Evolutionary conservation across 2,113 vertebrate genomes (phyloP).

Genomic region (Chunga burmeisteri): DNA sequence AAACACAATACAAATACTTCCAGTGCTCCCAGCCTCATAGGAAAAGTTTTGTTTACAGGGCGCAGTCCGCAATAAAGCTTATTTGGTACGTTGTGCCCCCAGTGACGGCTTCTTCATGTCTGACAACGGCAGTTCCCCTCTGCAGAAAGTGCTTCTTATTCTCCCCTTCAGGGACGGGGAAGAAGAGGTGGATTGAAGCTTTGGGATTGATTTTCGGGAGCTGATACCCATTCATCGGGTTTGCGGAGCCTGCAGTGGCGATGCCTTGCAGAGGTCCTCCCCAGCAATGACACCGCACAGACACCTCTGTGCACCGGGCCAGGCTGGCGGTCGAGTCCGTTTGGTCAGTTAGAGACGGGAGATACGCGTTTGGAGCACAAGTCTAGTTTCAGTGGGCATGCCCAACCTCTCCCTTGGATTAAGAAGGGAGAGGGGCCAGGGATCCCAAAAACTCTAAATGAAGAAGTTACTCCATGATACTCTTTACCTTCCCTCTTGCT

Average conservation of each 20-base stretch:
- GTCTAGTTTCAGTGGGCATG: background rate
- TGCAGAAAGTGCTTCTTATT: background rate
- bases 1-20: background rate
- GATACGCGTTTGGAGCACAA: background rate
- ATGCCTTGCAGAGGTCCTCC: background rate
- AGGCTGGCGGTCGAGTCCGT: fast-evolving
- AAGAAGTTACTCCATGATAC: background rate
- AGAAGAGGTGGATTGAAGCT: background rate
- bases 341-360: background rate
- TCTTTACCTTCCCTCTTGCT: background rate
- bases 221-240: background rate
- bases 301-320: background rate
- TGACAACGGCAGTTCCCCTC: fast-evolving
- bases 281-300: fast-evolving
- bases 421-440: background rate
- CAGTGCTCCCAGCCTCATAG: background rate
- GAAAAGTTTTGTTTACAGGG: background rate
- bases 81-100: background rate
- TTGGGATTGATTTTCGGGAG: background rate
- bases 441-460: background rate
- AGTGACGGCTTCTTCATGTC: background rate
- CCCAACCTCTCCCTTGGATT: background rate
- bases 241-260: background rate
- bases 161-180: background rate
- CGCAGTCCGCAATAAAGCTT: background rate